phyloP scores from a whole-genome alignment of 2,113 vertebrate species.

The Cinclus cinclus region DNA sequence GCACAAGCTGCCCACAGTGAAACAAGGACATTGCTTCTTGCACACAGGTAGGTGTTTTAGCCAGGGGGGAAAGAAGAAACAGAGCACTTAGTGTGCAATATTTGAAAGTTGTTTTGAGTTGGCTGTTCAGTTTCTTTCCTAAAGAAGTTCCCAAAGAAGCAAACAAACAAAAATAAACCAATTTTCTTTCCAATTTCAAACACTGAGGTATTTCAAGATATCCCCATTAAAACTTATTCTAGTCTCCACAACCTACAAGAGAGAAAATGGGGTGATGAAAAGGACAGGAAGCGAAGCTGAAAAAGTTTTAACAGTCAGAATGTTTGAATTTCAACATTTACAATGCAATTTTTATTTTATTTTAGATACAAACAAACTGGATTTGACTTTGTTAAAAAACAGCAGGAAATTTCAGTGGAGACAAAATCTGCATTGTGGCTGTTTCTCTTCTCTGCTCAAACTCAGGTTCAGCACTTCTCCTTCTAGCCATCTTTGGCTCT shows the following conservation, averaged over 20 bases:
- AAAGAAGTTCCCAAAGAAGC: not conserved
- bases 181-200: not conserved
- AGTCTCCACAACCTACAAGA: not conserved
- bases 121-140: not conserved
- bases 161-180: not conserved
- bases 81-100: not conserved
- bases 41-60: not conserved
- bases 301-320: not conserved
- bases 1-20: not conserved
- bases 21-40: not conserved
- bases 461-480: not conserved
- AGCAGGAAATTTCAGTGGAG: not conserved
- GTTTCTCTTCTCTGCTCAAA: not conserved
- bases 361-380: not conserved
- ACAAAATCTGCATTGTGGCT: fast-evolving
- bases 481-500: not conserved
- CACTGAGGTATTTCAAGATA: not conserved
- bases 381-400: not conserved
- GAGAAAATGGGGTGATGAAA: not conserved
- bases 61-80: not conserved
- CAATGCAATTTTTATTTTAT: not conserved
- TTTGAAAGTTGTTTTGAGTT: not conserved
- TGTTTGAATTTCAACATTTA: not conserved
- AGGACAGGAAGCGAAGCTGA: not conserved
- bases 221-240: not conserved